Conservation (phyloP, 1,140 invertebrate genomes). For the Goniozus legneri region DNA sequence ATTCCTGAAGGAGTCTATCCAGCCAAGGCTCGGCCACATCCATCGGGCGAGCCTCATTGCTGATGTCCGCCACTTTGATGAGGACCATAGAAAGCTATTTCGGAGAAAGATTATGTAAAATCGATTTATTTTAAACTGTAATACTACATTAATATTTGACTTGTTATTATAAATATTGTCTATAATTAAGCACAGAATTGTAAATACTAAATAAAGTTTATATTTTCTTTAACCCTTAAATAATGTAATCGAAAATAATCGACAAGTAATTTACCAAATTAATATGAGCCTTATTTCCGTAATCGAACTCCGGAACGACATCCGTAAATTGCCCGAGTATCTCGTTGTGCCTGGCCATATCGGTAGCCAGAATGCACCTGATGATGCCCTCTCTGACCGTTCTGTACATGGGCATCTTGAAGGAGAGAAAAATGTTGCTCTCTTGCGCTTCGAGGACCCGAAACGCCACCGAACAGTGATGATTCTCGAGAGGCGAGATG, state of each 20-base stretch:
- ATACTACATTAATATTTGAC: too few species aligned
- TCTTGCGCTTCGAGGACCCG: constrained; percentile 72
- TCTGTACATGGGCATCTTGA: constrained; percentile 61
- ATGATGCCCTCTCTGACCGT: constrained; percentile 77
- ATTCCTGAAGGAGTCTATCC: constrained; percentile 74
- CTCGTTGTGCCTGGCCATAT: constrained; percentile 86
- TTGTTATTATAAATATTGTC: too few species aligned
- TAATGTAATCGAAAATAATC: neutral
- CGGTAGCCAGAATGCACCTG: constrained; percentile 79
- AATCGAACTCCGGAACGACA: constrained; percentile 69
- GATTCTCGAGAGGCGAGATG: constrained; percentile 85
- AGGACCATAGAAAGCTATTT: constrained; percentile 76
- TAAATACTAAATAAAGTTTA: neutral
- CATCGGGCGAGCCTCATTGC: constrained; percentile 81
- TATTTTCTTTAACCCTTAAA: neutral
- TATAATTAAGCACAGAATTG: too few species aligned
- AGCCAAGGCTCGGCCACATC: constrained; percentile 84
- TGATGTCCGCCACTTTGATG: constrained; percentile 85
- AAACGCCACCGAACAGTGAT: constrained; percentile 85
- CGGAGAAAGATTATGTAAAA: neutral
- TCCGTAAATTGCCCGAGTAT: constrained; percentile 77
- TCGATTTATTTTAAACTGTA: too few species aligned
- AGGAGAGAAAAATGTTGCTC: constrained; percentile 74
- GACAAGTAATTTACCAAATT: constrained; percentile 68
- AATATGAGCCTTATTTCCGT: constrained; percentile 70